Evolutionary conservation across 1,140 invertebrate species (phyloP).

Genomic region (Oscheius sp.): DNA sequence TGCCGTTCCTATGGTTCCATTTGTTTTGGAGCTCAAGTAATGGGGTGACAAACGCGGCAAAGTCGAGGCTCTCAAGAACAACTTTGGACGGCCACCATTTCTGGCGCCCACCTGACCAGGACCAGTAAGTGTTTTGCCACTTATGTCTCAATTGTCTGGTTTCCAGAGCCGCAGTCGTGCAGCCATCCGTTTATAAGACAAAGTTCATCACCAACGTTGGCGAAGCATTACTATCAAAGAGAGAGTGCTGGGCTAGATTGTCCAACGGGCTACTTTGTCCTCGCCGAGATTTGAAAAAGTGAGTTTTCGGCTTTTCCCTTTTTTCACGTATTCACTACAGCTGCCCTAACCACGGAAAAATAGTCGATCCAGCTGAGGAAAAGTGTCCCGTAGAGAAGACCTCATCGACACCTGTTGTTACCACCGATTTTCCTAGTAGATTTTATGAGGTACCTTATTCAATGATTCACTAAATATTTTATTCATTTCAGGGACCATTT

Average conservation of each 20-base stretch:
- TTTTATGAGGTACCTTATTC: not conserved
- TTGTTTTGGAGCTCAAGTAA: conserved; percentile 30
- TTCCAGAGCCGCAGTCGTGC: not conserved
- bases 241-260: conserved; percentile 16
- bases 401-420: not conserved
- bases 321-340: conserved; percentile 11
- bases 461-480: not conserved
- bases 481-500: too few relatives aligned
- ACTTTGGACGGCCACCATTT: conserved; percentile 30
- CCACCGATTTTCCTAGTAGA: not conserved
- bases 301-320: not conserved
- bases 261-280: conserved; percentile 16
- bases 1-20: conserved; percentile 6
- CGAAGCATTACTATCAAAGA: conserved; percentile 8
- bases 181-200: not conserved
- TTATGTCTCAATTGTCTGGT: not conserved
- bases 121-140: not conserved
- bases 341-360: conserved; percentile 27
- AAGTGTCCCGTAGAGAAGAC: conserved; percentile 1
- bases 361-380: conserved; percentile 20
- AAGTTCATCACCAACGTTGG: conserved; percentile 16
- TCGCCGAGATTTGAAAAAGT: conserved; percentile 15
- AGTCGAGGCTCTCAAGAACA: conserved; percentile 28
- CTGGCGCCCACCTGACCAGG: conserved; percentile 31
- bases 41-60: conserved; percentile 28